Conservation (phyloP, 2,888 invertebrate genomes). For the Erpobdella octoculata region DNA sequence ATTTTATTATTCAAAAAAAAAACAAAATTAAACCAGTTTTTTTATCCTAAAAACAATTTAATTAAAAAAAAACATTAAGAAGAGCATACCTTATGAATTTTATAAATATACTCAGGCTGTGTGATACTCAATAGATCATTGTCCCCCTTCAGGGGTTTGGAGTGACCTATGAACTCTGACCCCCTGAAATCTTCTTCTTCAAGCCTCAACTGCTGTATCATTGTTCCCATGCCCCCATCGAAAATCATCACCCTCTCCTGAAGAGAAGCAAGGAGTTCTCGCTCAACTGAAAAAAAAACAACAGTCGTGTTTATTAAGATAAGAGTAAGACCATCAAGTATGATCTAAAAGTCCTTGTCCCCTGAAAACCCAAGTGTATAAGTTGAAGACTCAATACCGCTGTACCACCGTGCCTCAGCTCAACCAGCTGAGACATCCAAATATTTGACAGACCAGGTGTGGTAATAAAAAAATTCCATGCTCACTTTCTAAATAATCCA, state of each 20-base stretch:
- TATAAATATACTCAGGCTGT: slow-evolving; percentile 55
- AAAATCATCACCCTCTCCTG: slow-evolving; percentile 55
- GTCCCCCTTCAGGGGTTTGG: slow-evolving; percentile 56
- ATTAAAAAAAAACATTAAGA: too few relatives aligned
- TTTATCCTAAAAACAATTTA: neutral
- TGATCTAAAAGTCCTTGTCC: too few relatives aligned
- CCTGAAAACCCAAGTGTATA: too few relatives aligned
- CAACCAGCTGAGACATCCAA: too few relatives aligned
- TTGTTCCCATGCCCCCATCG: slow-evolving; percentile 61
- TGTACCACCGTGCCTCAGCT: too few relatives aligned
- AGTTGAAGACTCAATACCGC: too few relatives aligned
- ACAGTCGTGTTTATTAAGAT: too few relatives aligned
- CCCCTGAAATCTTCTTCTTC: slow-evolving; percentile 57
- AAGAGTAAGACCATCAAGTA: too few relatives aligned
- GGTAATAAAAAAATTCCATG: too few relatives aligned
- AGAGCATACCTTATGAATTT: slow-evolving; percentile 56
- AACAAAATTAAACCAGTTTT: neutral
- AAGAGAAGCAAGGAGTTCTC: slow-evolving; percentile 40
- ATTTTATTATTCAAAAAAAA: neutral
- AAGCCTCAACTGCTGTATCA: slow-evolving; percentile 56
- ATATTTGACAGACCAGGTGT: too few relatives aligned
- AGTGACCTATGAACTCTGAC: slow-evolving; percentile 52
- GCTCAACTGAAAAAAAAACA: slow-evolving; percentile 25
- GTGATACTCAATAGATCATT: slow-evolving; percentile 58
- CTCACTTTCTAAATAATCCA: too few relatives aligned